Percentiles rank a stretch among this genome's conserved stretches.
These are phyloP conservation scores for Setophaga kirtlandii DNA, from an alignment of 2,113 vertebrate species.

Conservation along the genomic window DNA sequence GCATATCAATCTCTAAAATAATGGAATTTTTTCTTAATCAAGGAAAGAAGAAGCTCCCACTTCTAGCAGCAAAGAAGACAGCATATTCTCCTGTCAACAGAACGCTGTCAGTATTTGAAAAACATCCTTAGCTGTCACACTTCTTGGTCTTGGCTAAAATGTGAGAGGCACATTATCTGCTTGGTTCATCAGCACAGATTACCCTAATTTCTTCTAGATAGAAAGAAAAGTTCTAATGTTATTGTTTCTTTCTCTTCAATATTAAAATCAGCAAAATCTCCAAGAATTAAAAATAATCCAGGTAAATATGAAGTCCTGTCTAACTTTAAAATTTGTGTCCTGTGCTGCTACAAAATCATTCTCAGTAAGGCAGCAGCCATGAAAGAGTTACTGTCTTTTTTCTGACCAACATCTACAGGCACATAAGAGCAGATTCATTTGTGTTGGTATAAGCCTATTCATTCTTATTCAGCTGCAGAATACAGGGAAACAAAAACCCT, in stretches of 20 bases:
- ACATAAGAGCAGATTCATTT: neutral
- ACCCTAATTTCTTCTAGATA: neutral
- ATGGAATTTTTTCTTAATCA: neutral
- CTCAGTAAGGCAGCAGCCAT: neutral
- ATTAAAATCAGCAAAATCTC: neutral
- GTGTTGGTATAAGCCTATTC: neutral
- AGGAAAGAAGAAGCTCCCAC: neutral
- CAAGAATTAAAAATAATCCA: neutral
- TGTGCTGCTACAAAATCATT: neutral
- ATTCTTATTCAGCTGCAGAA: neutral
- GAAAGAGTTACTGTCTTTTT: neutral
- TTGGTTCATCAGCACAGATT: neutral
- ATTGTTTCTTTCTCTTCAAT: neutral
- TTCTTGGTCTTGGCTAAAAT: neutral
- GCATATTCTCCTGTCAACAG: neutral
- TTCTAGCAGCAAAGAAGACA: neutral
- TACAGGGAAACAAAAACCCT: neutral
- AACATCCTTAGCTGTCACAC: neutral
- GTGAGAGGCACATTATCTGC: neutral
- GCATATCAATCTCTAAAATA: neutral
- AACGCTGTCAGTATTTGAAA: neutral
- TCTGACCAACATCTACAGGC: neutral
- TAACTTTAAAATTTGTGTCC: neutral
- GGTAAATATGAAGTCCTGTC: neutral
- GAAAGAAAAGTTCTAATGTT: neutral